Base-by-base conservation (phyloP, 1,140 invertebrate species). In the Panagrolaimus sp. region DNA sequence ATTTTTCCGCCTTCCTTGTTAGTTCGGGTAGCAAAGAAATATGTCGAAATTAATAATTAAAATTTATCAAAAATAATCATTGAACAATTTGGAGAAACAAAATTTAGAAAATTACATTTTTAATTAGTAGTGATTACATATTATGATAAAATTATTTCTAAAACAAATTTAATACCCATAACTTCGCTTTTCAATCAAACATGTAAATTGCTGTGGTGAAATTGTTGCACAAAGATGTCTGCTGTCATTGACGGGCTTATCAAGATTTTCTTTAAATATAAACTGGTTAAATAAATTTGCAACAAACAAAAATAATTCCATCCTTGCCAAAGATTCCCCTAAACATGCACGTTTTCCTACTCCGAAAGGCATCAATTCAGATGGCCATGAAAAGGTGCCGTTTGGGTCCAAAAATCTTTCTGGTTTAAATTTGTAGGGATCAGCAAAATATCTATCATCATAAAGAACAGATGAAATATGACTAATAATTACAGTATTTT, bases 261-360 rank as follows among this genome's bases (percentile, higher is more conserved):
- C n/a, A 16, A 16, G 51, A 57, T 25, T 13, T 57, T 13, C n/a
- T 20, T 27, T 27, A 27, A 63, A 63, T 9, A 23, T 5, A 5
- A 69, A 69, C 9, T 51, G 63, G 44, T 69, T 69, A 7, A 69
- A 44, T 13, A 68, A 16, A 31, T 69, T 69, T 13, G 67, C 20
- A 5, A 44, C 38, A 9, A 69, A 38, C 27, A 69, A 43, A 27
- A 69, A 66, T 4, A 69, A 14, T 25, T 69, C 67, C 67, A 69
- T 67, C 27, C 42, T 23, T 20, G 67, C 67, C 38, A 69, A 46
- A 31, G 9, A 23, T 43, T 66, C 63, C 8, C 67, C 67, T 7
- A 69, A 46, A 66, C 67, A 69, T 13, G 20, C 43, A 11, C 67
- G 63, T 43, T 67, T 69, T n/a, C 67, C 67, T 11, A 67, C 46